Base-by-base conservation (phyloP, 1,140 invertebrate genomes). In the Mycetomoellerius zeteki region DNA sequence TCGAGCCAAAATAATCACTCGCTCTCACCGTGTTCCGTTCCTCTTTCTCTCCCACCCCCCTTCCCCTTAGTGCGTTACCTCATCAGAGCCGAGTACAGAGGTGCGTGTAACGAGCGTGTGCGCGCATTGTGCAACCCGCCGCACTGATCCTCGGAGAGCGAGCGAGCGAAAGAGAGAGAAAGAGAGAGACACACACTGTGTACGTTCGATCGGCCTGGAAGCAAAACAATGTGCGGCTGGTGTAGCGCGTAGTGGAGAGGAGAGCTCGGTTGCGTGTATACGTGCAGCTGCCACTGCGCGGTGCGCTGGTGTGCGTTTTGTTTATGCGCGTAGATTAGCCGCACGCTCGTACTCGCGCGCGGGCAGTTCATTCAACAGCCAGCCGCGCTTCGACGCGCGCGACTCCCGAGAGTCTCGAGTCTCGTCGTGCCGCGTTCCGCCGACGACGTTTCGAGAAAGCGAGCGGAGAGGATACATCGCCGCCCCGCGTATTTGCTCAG, bases 401-500 rank as follows among this genome's bases (percentile, higher is more conserved):
- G 54, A 84, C 69, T 60, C 60, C 8, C n/a, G n/a, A n/a, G n/a
- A n/a, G n/a, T n/a, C n/a, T n/a, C n/a, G n/a, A n/a, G n/a, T n/a
- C n/a, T 16, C n/a, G 50, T 54, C 19, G 54, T n/a, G 19, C n/a
- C n/a, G 54, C 71, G 43, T 56, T 50, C 50, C 27, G 37, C 73
- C 21, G 54, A 76, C 88, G 64, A 58, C 27, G 27, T 58, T 62
- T 78, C 56, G 72, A 37, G 64, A 84, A 86, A 91, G 62, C 71
- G 52, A 84, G 21, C 78, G 77, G 37, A 21, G 62, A 85, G 89
- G 73, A 89, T 87, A 82, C 43, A 82, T 47, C 82, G 37, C n/a
- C 54, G 54, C n/a, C 54, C 16, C 54, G 54, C 90, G 91, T 91
- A 88, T 91, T 92, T 91, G 81, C 56, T 80, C 54, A 69, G 86